Conservation (phyloP, 2,113 vertebrate species). For the Herpetotheres cachinnans region DNA sequence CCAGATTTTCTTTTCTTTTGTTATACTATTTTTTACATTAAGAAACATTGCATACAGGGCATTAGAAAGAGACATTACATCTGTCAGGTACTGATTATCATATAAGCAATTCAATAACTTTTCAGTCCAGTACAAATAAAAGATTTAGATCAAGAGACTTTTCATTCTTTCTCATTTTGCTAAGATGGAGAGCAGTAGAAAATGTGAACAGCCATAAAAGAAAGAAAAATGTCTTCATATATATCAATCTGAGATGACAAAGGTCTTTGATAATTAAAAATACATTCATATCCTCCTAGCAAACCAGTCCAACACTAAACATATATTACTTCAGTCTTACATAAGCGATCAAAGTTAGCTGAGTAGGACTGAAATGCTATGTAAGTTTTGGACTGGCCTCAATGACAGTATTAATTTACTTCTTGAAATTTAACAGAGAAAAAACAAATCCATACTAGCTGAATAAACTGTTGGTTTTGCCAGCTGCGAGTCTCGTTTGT, state of each 20-base stretch:
- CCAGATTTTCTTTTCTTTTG: neutral
- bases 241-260: neutral
- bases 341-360: neutral
- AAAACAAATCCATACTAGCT: neutral
- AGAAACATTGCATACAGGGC: neutral
- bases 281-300: neutral
- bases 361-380: neutral
- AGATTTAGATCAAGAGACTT: conserved; percentile 36
- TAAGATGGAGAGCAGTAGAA: neutral
- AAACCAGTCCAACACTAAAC: neutral
- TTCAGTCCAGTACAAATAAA: conserved; percentile 47
- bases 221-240: neutral
- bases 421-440: neutral
- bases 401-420: neutral
- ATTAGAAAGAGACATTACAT: conserved; percentile 32
- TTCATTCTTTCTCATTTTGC: conserved; percentile 18
- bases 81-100: conserved; percentile 27
- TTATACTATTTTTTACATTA: conserved; percentile 40
- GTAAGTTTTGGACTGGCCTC: neutral
- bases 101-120: conserved; percentile 25
- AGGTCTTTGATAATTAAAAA: neutral
- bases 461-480: neutral
- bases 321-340: neutral
- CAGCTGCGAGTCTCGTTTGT: neutral
- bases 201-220: neutral